Percentiles rank a stretch among this genome's conserved stretches.
Evolutionary conservation across 30 jellyfish, hydroid and myxozoan species (phyloP).

Genomic region (Hydra vulgaris): DNA sequence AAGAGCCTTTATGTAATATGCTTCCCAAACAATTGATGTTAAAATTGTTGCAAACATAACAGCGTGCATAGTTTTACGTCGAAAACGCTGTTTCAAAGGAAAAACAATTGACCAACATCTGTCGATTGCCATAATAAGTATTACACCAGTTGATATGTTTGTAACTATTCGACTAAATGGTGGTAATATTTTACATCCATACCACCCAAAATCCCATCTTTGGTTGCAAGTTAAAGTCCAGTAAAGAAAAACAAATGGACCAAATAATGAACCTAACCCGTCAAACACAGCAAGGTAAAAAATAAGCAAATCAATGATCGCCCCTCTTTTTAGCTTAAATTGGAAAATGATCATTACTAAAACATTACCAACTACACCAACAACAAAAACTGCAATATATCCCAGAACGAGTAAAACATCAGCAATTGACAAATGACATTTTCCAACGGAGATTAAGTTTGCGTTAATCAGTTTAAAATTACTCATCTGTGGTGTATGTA

Average conservation of each 20-base stretch:
- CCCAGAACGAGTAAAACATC: conserved; percentile 13
- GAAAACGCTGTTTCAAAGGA: conserved; percentile 41
- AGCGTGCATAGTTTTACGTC: conserved; percentile 33
- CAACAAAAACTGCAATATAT: conserved; percentile 25
- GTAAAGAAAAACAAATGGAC: conserved; percentile 43
- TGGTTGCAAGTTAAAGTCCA: conserved; percentile 34
- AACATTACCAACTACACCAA: conserved; percentile 62
- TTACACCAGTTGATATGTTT: conserved; percentile 47
- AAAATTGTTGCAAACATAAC: conserved; percentile 6
- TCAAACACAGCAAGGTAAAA: conserved; percentile 62
- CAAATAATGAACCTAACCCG: conserved; percentile 43
- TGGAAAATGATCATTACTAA: conserved; percentile 40
- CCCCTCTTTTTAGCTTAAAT: conserved; percentile 32
- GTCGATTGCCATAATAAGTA: conserved; percentile 61
- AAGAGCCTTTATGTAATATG: conserved; percentile 29
- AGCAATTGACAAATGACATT: background rate
- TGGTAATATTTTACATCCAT: conserved; percentile 68
- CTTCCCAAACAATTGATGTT: conserved; percentile 35
- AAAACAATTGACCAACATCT: conserved; percentile 77
- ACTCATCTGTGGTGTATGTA: too few relatives aligned
- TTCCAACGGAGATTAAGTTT: too few relatives aligned
- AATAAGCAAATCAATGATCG: conserved; percentile 56
- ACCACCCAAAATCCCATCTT: conserved; percentile 74
- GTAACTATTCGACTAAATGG: conserved; percentile 47
- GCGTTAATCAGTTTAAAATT: too few relatives aligned